A percentile compares a stretch with the other conserved stretches of the same genome.
Conservation (phyloP, 2,888 invertebrate genomes). For the Ashinkailepas kermadecensis region DNA sequence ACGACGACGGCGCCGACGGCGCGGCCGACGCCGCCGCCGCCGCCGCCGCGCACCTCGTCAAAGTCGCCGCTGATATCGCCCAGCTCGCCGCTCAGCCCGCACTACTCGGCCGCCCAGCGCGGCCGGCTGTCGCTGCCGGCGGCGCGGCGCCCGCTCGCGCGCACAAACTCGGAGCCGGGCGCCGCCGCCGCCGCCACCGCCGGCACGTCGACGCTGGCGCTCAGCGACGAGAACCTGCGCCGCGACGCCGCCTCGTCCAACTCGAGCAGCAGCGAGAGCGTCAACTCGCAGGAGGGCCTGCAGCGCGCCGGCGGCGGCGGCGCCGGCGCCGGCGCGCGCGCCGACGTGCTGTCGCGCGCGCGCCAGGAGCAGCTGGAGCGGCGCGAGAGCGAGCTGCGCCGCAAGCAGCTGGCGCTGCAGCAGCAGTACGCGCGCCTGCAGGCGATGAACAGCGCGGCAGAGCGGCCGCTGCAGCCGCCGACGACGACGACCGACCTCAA, state of each 20-base stretch:
- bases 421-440: slow-evolving; percentile 86
- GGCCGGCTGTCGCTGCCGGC: slow-evolving; percentile 25
- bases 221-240: slow-evolving; percentile 36
- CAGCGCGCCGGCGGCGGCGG: slow-evolving; percentile 35
- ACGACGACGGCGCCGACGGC: slow-evolving; percentile 78
- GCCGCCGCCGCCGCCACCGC: slow-evolving; percentile 26
- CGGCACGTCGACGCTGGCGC: slow-evolving; percentile 36
- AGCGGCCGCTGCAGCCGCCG: slow-evolving; percentile 27
- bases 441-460: slow-evolving; percentile 55
- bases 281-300: slow-evolving; percentile 61
- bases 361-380: slow-evolving; percentile 56
- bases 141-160: slow-evolving; percentile 39
- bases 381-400: slow-evolving; percentile 77
- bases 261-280: slow-evolving; percentile 66
- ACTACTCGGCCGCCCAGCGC: slow-evolving; percentile 38
- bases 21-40: slow-evolving; percentile 69
- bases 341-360: neutral
- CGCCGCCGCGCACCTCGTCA: slow-evolving; percentile 83
- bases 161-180: slow-evolving; percentile 36
- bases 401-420: slow-evolving; percentile 79
- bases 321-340: slow-evolving; percentile 51
- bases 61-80: slow-evolving; percentile 80
- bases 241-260: slow-evolving; percentile 27
- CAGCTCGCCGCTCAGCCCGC: slow-evolving; percentile 56
- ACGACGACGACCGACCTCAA: neutral